Base-by-base conservation (phyloP, 2,888 invertebrate genomes). In the Pyrgus malvae region DNA sequence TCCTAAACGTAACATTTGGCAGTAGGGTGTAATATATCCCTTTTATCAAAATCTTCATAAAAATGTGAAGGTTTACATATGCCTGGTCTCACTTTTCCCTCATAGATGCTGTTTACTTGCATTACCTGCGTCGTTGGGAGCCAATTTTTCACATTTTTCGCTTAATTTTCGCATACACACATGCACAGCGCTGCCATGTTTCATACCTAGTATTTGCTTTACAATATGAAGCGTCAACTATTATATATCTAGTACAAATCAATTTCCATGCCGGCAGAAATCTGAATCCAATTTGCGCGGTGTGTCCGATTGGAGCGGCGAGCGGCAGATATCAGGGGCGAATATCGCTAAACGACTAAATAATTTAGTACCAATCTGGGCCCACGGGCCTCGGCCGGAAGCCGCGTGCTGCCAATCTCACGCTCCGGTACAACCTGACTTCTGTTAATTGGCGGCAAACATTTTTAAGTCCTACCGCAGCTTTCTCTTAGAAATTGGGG, bases 331-430 rank as follows among this genome's bases (percentile, higher is more conserved):
- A 87, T 85, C 85, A 76, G 76, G 70, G 76, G 74, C 72, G 85
- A 88, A 87, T 89, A 89, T 90, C 87, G 76, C 86, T 90, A 89
- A 90, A 85, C 83, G 83, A 82, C 84, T 88, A 86, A 90, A 90
- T 89, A 83, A 90, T 89, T 90, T 87, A 89, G 86, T 81, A 80
- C 83, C 84, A 83, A 83, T 83, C 84, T 80, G 78, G 68, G 66
- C 61, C 64, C 61, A 64, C 72, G 69, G 63, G 64, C 50, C 56
- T 41, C 55, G 55, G 27, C 65, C 65, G 70, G 72, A 74, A 70
- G 65, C 66, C 68, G 70, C 75, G 71, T 38, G 50, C 54, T 38
- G 27, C 27, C 46, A 33, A 55, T 41, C 55, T 33, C 25, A 35
- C 42, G 48, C 19, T 25, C 16, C 31, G 19, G 40, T 11, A 21